Percentiles rank a stretch among this genome's conserved stretches.
These are phyloP conservation scores for Trachelus tabidus DNA, from an alignment of 2,888 invertebrate genomes.

Conservation along the genomic window DNA sequence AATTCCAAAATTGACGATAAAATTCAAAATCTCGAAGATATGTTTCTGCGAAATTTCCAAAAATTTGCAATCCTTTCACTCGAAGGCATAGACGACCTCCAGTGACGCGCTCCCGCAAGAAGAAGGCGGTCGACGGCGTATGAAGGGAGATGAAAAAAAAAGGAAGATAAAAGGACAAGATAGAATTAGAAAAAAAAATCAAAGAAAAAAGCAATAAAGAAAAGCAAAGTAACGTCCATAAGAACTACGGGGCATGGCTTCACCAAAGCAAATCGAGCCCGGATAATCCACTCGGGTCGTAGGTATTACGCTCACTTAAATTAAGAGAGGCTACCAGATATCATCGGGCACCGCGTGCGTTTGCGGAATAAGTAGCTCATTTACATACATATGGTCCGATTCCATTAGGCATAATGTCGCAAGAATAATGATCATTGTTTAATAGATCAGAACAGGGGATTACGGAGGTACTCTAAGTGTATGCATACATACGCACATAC, in stretches of 20 bases:
- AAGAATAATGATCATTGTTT: conserved; percentile 8
- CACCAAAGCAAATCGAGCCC: not conserved
- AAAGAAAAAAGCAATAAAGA: not conserved
- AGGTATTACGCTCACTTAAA: conserved; percentile 8
- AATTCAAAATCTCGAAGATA: not conserved
- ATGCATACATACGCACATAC: not conserved
- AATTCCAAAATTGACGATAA: not conserved
- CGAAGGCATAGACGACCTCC: conserved; percentile 17
- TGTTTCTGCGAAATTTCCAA: conserved; percentile 32
- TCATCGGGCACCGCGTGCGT: not conserved
- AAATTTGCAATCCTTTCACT: conserved; percentile 58
- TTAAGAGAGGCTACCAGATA: conserved; percentile 1
- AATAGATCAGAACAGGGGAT: not conserved
- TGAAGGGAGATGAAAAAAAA: conserved; percentile 2
- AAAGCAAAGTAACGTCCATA: not conserved
- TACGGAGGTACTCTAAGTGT: not conserved
- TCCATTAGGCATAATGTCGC: not conserved
- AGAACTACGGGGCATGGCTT: not conserved
- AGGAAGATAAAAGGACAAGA: not conserved
- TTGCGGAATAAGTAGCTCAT: conserved; percentile 6
- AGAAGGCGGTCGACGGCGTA: conserved; percentile 5
- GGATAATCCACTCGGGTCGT: not conserved
- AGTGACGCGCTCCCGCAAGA: not conserved
- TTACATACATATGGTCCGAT: conserved; percentile 6
- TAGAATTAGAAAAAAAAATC: not conserved